Percentiles rank a stretch among this genome's conserved stretches.
Evolutionary conservation across 2,888 invertebrate genomes (phyloP).

Genomic region (Metallyticus violacea): DNA sequence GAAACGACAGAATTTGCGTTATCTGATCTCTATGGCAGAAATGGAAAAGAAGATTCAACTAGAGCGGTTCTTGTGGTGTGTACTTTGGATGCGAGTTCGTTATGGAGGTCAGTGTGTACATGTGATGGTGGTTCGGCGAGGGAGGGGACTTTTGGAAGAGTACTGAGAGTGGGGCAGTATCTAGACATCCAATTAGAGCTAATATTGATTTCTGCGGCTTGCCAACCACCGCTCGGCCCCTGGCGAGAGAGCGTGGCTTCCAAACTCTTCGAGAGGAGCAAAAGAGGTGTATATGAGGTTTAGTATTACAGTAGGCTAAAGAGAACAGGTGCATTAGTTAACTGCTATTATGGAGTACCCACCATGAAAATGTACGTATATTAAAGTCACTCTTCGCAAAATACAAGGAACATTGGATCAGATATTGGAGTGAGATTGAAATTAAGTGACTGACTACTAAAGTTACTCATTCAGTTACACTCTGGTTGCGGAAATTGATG

Average conservation of each 20-base stretch:
- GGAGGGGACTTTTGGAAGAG: no score
- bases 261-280: not conserved
- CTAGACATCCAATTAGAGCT: constrained; percentile 18
- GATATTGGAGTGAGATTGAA: no score
- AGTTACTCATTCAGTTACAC: no score
- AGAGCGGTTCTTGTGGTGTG: not conserved
- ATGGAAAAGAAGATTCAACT: no score
- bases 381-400: no score
- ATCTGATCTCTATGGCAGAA: not conserved
- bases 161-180: not conserved
- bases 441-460: no score
- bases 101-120: not conserved
- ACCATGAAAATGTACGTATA: no score
- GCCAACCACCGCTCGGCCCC: not conserved
- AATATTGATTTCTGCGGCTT: constrained; percentile 16
- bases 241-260: not conserved
- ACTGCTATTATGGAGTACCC: no score
- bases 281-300: not conserved
- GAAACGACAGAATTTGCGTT: not conserved
- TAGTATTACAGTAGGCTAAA: not conserved
- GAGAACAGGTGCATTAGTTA: not conserved
- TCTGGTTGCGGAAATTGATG: no score
- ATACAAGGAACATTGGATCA: no score
- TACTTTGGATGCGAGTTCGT: not conserved
- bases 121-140: not conserved